Conservation (phyloP, 2,113 vertebrate species). For the Dromas ardeola region DNA sequence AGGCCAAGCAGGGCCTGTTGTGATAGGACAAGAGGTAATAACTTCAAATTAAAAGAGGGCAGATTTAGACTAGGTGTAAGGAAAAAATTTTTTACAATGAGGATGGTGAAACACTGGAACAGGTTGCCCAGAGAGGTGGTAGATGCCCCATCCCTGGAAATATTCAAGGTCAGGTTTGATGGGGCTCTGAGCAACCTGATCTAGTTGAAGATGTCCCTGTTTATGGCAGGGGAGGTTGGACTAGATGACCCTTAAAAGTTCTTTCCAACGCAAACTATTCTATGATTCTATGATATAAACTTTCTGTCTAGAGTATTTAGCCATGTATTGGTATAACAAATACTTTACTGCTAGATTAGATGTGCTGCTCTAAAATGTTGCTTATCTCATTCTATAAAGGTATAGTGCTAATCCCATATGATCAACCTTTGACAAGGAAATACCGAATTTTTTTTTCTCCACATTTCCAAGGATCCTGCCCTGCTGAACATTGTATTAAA, state of each 20-base stretch:
- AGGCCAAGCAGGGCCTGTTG: not conserved
- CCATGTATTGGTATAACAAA: not conserved
- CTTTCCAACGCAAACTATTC: not conserved
- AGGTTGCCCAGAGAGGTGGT: not conserved
- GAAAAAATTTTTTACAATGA: not conserved
- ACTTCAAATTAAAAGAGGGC: not conserved
- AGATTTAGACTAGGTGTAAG: not conserved
- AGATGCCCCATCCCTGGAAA: not conserved
- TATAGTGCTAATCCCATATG: not conserved
- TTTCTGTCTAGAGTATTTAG: not conserved
- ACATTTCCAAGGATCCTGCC: not conserved
- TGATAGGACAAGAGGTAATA: too few species aligned
- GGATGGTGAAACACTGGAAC: not conserved
- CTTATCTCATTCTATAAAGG: not conserved
- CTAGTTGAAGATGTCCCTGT: not conserved
- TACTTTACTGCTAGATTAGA: not conserved
- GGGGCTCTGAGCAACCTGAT: not conserved
- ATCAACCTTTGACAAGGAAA: conserved; percentile 17
- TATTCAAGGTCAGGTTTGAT: not conserved
- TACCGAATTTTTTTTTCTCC: not conserved
- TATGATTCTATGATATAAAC: not conserved
- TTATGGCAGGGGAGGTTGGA: not conserved
- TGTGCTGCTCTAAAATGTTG: not conserved
- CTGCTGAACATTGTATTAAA: not conserved
- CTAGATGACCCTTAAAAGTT: not conserved